These are phyloP conservation scores for Chironomus striatipennis DNA, from an alignment of 1,140 invertebrate genomes.

Conservation along the genomic window DNA sequence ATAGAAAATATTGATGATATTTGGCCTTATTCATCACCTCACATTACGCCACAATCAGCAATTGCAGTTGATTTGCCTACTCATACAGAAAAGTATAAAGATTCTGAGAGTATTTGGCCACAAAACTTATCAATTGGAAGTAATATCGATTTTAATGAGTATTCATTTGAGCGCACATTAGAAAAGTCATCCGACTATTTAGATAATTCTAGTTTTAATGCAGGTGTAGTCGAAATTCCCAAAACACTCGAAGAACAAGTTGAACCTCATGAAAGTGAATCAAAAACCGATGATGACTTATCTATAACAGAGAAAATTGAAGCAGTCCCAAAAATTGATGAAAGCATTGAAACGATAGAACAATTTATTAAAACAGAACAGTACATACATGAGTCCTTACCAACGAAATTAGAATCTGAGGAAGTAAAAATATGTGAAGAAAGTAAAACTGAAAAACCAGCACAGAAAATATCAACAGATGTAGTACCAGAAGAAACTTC, in stretches of 20 bases:
- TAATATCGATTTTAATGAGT: not conserved
- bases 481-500: too few relatives aligned
- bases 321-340: not conserved
- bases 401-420: too few relatives aligned
- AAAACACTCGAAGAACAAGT: not conserved
- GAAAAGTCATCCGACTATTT: not conserved
- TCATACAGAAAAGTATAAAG: not conserved
- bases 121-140: not conserved
- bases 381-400: too few relatives aligned
- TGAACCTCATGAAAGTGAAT: not conserved
- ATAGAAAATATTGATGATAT: constrained; percentile 3
- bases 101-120: not conserved
- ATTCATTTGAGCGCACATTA: constrained; percentile 16
- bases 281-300: too few relatives aligned
- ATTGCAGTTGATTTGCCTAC: not conserved
- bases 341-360: not conserved
- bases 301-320: not conserved
- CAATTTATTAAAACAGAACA: too few relatives aligned
- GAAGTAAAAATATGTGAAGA: too few relatives aligned
- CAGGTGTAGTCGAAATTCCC: not conserved
- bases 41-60: not conserved
- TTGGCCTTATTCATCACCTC: constrained; percentile 16
- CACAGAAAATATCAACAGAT: too few relatives aligned
- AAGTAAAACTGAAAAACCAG: too few relatives aligned
- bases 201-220: not conserved